These are phyloP conservation scores for Athripsodes cinereus DNA, from an alignment of 2,888 invertebrate species.

Conservation along the genomic window DNA sequence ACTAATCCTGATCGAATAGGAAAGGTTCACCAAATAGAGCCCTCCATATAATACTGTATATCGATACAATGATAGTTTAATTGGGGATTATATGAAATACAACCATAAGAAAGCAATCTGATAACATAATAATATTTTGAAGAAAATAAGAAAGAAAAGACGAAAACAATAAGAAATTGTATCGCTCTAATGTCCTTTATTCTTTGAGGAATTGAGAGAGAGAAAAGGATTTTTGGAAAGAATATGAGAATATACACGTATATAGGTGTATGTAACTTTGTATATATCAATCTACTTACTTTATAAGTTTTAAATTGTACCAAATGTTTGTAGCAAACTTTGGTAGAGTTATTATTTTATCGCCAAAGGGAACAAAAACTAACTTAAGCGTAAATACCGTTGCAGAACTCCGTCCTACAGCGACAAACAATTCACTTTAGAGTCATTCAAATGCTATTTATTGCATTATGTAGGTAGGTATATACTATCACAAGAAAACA, in stretches of 20 bases:
- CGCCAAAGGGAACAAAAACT: neutral
- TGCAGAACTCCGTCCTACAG: neutral
- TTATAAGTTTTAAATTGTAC: neutral
- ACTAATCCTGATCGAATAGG: neutral
- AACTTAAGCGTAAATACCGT: neutral
- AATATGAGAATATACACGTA: neutral
- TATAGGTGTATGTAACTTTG: no score
- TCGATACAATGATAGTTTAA: slow-evolving; percentile 13
- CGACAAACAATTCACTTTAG: neutral
- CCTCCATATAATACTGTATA: neutral
- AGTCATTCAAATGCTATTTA: no score
- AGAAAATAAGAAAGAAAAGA: neutral
- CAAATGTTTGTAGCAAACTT: neutral
- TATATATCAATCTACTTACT: neutral
- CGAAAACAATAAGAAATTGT: slow-evolving; percentile 8
- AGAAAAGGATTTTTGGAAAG: neutral
- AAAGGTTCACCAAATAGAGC: neutral
- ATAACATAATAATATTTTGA: neutral
- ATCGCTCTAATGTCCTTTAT: neutral
- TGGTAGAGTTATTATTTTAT: neutral
- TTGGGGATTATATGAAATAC: slow-evolving; percentile 8
- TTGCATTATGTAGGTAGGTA: no score
- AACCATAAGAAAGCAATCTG: neutral
- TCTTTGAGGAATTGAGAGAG: neutral
- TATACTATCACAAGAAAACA: no score